phyloP scores from a whole-genome alignment of 1,140 invertebrate genomes.

The Leptopilina clavipes region DNA sequence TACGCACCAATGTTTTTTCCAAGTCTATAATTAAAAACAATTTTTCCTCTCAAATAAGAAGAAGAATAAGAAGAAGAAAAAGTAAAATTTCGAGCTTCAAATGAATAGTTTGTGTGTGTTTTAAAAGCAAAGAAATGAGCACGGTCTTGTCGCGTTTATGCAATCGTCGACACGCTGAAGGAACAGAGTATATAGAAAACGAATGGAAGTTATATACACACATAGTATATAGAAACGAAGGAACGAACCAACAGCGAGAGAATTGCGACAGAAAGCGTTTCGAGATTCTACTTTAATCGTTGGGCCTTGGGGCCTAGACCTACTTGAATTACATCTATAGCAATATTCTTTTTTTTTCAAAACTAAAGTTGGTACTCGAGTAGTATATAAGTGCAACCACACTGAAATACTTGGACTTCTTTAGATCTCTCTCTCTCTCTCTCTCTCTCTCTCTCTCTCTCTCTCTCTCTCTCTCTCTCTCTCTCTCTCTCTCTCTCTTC shows the following conservation, averaged over 20 bases:
- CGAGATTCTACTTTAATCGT: constrained; percentile 67
- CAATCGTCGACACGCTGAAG: neutral
- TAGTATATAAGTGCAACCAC: neutral
- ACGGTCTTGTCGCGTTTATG: constrained; percentile 10
- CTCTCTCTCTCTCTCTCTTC: neutral
- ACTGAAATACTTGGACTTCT: neutral
- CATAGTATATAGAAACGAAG: neutral
- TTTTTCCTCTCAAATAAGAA: too few relatives aligned
- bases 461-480: too few relatives aligned
- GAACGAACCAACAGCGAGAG: constrained; percentile 45
- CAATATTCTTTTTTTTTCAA: too few relatives aligned
- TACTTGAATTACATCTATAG: constrained; percentile 55
- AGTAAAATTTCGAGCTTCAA: neutral
- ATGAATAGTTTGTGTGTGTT: neutral
- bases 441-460: too few relatives aligned
- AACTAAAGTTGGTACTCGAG: constrained; percentile 17
- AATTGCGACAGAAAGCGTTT: constrained; percentile 68
- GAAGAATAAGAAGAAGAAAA: neutral
- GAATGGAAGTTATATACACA: neutral
- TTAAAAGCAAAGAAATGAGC: constrained; percentile 18
- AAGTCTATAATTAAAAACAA: too few relatives aligned
- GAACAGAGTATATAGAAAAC: neutral
- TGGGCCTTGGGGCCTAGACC: constrained; percentile 70
- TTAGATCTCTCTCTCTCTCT: too few relatives aligned
- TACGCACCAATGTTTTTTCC: too few relatives aligned